Evolutionary conservation across 2,797 vertebrate genomes (phyloP).

Genomic region (Echiichthys vipera): DNA sequence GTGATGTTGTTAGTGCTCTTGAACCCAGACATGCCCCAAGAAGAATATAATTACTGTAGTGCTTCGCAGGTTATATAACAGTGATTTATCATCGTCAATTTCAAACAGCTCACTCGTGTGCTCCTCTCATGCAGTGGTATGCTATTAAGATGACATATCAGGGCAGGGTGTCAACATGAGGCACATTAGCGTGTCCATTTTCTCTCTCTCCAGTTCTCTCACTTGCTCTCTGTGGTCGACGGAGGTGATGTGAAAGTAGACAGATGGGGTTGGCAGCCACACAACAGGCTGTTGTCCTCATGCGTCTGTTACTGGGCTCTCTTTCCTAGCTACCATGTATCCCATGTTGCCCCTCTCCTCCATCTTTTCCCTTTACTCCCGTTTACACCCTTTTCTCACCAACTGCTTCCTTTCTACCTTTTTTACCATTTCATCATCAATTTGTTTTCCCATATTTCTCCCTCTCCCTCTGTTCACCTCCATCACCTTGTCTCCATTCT

Average conservation of each 20-base stretch:
- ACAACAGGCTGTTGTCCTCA: constrained; percentile 80
- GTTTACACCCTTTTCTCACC: constrained; percentile 20
- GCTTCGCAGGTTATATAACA: constrained; percentile 27
- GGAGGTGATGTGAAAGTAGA: constrained; percentile 83
- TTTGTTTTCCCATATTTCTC: constrained; percentile 32
- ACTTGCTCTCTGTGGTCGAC: constrained; percentile 51
- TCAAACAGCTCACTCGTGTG: background rate
- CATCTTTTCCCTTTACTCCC: constrained; percentile 5
- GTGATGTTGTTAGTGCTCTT: constrained; percentile 18
- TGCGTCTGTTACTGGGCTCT: constrained; percentile 53
- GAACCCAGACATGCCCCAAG: background rate
- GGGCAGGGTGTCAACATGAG: constrained; percentile 51
- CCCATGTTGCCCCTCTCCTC: constrained; percentile 25
- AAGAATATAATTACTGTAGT: constrained; percentile 2
- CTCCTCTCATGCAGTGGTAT: background rate
- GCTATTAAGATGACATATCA: constrained; percentile 42
- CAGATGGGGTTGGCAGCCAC: constrained; percentile 85
- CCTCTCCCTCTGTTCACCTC: constrained; percentile 30
- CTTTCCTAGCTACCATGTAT: constrained; percentile 36
- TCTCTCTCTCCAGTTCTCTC: constrained; percentile 39
- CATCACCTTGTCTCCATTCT: constrained; percentile 51
- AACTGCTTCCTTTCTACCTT: constrained; percentile 7
- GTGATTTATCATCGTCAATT: constrained; percentile 24
- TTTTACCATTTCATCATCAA: constrained; percentile 29
- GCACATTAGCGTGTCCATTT: constrained; percentile 29